Percentiles rank a stretch among this genome's conserved stretches.
phyloP scores from a whole-genome alignment of 2,888 invertebrate species.

The Drosophila hamatofila region DNA sequence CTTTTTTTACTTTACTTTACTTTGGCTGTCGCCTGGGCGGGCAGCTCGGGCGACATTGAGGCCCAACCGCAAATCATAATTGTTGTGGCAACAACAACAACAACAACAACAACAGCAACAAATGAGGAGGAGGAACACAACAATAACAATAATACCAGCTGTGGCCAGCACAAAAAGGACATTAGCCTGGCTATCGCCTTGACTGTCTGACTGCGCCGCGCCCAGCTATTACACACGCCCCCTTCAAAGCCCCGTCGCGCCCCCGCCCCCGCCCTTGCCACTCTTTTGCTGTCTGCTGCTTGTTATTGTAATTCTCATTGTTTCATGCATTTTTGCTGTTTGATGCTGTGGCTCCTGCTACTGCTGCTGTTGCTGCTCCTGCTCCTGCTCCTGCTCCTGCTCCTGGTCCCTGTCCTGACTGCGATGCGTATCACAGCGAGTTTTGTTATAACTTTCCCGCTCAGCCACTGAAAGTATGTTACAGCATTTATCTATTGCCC shows the following conservation, averaged over 20 bases:
- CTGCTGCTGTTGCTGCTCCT: background rate
- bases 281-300: constrained; percentile 13
- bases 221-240: constrained; percentile 15
- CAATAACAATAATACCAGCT: constrained; percentile 48
- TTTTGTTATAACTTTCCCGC: constrained; percentile 59
- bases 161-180: constrained; percentile 59
- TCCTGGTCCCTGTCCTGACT: background rate
- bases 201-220: constrained; percentile 32
- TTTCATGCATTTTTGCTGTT: constrained; percentile 52
- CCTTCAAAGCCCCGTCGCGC: background rate
- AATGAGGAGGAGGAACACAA: constrained; percentile 6
- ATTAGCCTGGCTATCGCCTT: constrained; percentile 56
- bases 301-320: constrained; percentile 47
- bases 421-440: constrained; percentile 60
- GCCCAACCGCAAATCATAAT: constrained; percentile 63
- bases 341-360: constrained; percentile 21
- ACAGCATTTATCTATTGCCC: constrained; percentile 63
- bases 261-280: background rate
- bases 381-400: constrained; percentile 6
- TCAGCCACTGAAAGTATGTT: constrained; percentile 55
- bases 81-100: constrained; percentile 48
- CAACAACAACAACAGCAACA: constrained; percentile 14
- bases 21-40: constrained; percentile 21
- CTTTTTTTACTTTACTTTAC: background rate
- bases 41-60: constrained; percentile 35